A percentile compares a stretch with the other conserved stretches of the same genome.
phyloP scores from a whole-genome alignment of 2,113 vertebrate species.

The Ciconia boyciana region DNA sequence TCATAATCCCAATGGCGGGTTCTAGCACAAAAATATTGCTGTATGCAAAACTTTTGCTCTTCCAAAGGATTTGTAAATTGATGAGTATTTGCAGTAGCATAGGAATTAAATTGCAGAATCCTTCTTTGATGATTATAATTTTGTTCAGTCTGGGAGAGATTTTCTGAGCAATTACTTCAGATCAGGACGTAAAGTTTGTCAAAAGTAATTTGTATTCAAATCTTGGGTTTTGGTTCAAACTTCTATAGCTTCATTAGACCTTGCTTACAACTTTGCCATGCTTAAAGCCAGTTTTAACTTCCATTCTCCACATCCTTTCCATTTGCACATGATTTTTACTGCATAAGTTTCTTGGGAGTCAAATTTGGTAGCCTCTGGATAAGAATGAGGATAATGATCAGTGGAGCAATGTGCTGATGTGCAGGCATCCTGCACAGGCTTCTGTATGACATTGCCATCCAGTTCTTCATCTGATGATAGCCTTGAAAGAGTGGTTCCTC shows the following conservation, averaged over 20 bases:
- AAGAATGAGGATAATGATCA: background rate
- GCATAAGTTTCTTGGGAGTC: background rate
- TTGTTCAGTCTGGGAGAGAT: background rate
- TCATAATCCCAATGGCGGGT: background rate
- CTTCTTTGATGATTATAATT: background rate
- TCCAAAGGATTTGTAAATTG: background rate
- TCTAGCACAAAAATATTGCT: background rate
- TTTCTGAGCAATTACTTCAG: background rate
- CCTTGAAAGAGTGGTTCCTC: background rate
- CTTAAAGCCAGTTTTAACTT: background rate
- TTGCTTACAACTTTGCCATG: background rate
- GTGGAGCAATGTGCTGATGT: background rate
- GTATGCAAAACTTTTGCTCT: background rate
- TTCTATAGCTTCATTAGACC: background rate
- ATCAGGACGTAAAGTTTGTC: background rate
- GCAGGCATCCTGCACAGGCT: background rate
- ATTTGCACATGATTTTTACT: background rate
- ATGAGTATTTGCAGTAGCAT: background rate
- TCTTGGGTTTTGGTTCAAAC: background rate
- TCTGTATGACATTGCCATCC: background rate
- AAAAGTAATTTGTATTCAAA: background rate
- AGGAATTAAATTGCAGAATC: background rate
- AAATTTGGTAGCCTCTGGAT: background rate
- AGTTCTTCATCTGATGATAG: background rate
- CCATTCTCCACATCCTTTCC: background rate